Base-by-base conservation (phyloP, 2,797 vertebrate species). In the Pangasius macronema region DNA sequence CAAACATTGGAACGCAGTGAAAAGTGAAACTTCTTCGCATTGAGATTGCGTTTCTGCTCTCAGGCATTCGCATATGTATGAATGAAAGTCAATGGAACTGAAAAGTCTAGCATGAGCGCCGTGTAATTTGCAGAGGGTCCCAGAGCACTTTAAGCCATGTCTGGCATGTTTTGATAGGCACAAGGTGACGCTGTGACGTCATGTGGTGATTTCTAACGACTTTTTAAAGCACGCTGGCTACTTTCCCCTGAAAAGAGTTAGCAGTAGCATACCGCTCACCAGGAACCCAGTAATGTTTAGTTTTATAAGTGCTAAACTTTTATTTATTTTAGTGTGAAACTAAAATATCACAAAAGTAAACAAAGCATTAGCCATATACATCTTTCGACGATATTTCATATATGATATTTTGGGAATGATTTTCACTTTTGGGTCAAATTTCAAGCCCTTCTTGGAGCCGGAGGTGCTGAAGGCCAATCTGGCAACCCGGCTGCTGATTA, bases 401-500 rank as follows among this genome's bases (percentile, higher is more conserved):
- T 46, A 49, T 82, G 1, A 65, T 46, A 20, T 46, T 24, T 79
- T 59, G 55, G 22, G 22, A n/a, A 42, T n/a, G 39, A 30, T 30
- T n/a, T 13, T 3, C 3, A 36, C 1, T 30, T 67, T n/a, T 5
- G 59, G 39, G 8, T 49, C 39, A 82, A 82, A 46, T 63, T 82
- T 30, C 27, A 18, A 83, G 70, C 16, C 2, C 3, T 20, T 39
- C 33, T n/a, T 57, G 13, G 5, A 14, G 2, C 9, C 0, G 3
- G 10, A n/a, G 7, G 7, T 18, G 3, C 16, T 14, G 0, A 0
- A 1, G 1, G 0, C 1, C 70, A 63, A 85, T 76, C 84, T 85
- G 89, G 87, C 84, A 85, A 85, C 84, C 83, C 81, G 8, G 39
- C 0, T 24, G 0, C 27, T 72, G 84, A 76, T 76, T 73, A 76